Evolutionary conservation across 2,113 vertebrate genomes (phyloP), one percentile per base, ranked within the genome.

Genomic region (Hydrolagus affinis): DNA sequence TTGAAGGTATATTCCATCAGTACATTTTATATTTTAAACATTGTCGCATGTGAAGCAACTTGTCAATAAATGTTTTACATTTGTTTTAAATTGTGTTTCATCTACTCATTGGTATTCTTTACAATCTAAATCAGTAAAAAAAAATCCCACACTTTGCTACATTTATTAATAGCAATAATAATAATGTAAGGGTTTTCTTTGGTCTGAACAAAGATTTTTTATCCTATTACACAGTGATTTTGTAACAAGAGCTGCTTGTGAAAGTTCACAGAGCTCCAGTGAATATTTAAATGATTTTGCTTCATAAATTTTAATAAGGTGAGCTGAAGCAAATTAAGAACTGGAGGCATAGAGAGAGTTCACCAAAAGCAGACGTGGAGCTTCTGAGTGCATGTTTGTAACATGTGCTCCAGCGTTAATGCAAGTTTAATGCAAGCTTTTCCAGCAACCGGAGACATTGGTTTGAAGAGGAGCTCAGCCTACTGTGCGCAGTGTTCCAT

Each of bases 291-390:
- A 83, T 66, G 78, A 83, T 83, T 83, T 64, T 80, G 10, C 59
- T 80, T 83, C 78, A 66, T 83, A 66, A 83, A 83, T 83, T 66
- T 66, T 83, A 62, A 83, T 83, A 62, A 15, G 32, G 62, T 83
- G 60, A 32, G 78, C 25, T 68, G 78, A 83, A 66, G 15, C 62
- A 83, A 83, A 83, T 83, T 83, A 56, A 83, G 62, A 44, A 83
- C 57, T 64, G 25, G 60, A 64, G 62, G 77, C 60, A n/a, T n/a
- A 60, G 78, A 74, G 72, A 66, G 62, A 66, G 78, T 83, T 83
- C 78, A 83, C 62, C 28, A 66, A 60, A 83, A 83, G 78, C 28
- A 1, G 30, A 83, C 78, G 66, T 19, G 62, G 78, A 83, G 62
- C 78, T 83, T 83, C 28, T 83, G 78, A 83, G 62, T 83, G 66